These are phyloP conservation scores for Nannoperca australis DNA, from an alignment of 2,797 vertebrate genomes.

Conservation along the genomic window DNA sequence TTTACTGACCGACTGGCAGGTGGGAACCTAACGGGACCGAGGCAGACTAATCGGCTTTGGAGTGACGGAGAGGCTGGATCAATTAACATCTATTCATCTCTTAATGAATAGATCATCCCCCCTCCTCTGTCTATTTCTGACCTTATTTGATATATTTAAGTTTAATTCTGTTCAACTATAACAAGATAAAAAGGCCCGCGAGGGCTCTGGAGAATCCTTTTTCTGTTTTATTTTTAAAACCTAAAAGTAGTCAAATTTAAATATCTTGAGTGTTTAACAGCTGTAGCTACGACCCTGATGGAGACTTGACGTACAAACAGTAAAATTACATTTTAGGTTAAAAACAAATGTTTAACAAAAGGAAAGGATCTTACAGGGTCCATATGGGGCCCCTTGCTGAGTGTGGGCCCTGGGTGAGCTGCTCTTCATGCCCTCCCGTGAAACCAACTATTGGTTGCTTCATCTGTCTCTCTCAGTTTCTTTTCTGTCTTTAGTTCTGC, in stretches of 20 bases:
- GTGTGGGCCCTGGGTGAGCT: neutral
- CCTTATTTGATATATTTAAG: neutral
- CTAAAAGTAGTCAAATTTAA: neutral
- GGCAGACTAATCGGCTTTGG: constrained; percentile 61
- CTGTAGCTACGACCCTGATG: neutral
- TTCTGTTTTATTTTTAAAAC: too few species aligned
- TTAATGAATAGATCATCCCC: neutral
- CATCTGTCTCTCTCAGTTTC: neutral
- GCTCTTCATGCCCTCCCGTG: too few species aligned
- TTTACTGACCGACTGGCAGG: neutral
- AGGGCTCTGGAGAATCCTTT: neutral
- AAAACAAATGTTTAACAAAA: too few species aligned
- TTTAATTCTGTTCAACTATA: neutral
- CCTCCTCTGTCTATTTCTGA: neutral
- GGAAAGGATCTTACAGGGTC: too few species aligned
- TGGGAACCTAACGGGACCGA: constrained; percentile 13
- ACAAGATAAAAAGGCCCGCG: neutral
- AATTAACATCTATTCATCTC: constrained; percentile 1
- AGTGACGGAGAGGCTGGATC: constrained; percentile 7
- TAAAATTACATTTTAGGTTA: too few species aligned
- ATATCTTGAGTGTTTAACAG: neutral
- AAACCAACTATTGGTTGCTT: neutral
- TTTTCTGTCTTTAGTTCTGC: neutral
- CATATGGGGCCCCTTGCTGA: too few species aligned
- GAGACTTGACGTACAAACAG: too few species aligned